Percentiles rank a stretch among this genome's conserved stretches.
Conservation (phyloP, 1,140 invertebrate genomes). For the Lycorma delicatula region DNA sequence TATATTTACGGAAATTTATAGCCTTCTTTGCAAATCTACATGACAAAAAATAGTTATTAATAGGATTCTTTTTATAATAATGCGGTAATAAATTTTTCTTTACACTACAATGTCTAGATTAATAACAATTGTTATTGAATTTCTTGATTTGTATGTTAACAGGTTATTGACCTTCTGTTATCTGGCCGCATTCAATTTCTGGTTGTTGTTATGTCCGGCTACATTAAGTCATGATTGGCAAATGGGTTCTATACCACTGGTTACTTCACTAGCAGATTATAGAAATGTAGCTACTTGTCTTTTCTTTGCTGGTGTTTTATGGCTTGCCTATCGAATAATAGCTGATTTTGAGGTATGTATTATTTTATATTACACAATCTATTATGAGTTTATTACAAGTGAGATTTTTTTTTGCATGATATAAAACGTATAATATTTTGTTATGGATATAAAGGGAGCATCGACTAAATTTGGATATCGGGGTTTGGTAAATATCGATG, state of each 20-base stretch:
- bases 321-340: constrained; percentile 48
- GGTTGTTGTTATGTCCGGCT: constrained; percentile 31
- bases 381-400: too few relatives aligned
- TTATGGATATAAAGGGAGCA: too few relatives aligned
- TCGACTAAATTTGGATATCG: too few relatives aligned
- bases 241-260: constrained; percentile 73
- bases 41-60: too few relatives aligned
- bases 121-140: not conserved
- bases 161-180: constrained; percentile 54
- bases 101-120: not conserved
- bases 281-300: constrained; percentile 62
- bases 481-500: too few relatives aligned
- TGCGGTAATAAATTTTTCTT: not conserved
- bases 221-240: constrained; percentile 79
- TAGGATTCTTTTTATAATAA: not conserved
- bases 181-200: constrained; percentile 16
- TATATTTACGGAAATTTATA: too few relatives aligned
- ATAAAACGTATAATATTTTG: too few relatives aligned
- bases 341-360: constrained; percentile 53
- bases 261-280: constrained; percentile 56
- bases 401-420: too few relatives aligned
- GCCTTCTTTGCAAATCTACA: too few relatives aligned
- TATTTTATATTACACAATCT: not conserved
- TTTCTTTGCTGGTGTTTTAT: constrained; percentile 26
- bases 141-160: constrained; percentile 42